phyloP scores from a whole-genome alignment of 2,113 vertebrate genomes.

The Carollia perspicillata region DNA sequence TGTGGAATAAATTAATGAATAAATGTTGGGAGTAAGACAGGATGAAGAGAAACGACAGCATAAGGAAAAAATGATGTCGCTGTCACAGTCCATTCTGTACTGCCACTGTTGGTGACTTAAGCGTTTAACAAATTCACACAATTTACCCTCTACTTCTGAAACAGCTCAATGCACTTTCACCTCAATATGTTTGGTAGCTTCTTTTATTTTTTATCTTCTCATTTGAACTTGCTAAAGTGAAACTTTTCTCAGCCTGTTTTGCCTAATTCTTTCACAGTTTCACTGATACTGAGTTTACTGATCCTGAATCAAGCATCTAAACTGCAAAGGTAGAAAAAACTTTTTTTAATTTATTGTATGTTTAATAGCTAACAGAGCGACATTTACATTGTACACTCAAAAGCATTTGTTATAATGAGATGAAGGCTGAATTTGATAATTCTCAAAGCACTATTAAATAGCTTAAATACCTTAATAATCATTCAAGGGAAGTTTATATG shows the following conservation, averaged over 20 bases:
- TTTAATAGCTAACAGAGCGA: neutral
- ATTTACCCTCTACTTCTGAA: neutral
- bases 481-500: neutral
- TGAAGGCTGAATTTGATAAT: slow-evolving; percentile 7
- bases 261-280: neutral
- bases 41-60: neutral
- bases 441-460: neutral
- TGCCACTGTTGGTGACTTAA: neutral
- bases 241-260: neutral
- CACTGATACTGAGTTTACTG: neutral
- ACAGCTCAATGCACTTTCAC: neutral
- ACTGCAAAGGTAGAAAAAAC: neutral
- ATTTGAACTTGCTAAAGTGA: neutral
- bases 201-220: slow-evolving; percentile 5
- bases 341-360: neutral
- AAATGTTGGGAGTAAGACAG: neutral
- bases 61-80: neutral
- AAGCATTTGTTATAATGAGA: neutral
- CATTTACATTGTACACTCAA: neutral
- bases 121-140: neutral
- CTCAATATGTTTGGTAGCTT: neutral
- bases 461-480: neutral
- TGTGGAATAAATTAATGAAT: neutral
- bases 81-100: neutral
- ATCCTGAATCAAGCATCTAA: neutral